Conservation (phyloP, 2,113 vertebrate genomes). For the Alethe castanea region DNA sequence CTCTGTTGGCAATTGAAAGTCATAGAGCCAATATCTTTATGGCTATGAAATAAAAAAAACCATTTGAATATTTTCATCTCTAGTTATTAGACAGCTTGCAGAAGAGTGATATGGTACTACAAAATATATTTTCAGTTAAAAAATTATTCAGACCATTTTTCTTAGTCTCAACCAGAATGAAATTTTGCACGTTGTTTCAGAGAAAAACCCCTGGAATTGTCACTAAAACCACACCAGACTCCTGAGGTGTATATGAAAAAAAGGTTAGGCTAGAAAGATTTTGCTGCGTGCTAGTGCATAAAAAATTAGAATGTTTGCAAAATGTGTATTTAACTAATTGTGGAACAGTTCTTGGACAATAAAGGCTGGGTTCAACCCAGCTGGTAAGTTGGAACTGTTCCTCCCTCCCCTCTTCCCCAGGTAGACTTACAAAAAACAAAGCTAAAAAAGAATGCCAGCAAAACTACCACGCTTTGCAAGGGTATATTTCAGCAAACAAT, state of each 20-base stretch:
- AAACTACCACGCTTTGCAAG: background rate
- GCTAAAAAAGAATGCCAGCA: background rate
- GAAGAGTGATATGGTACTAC: background rate
- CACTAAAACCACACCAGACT: background rate
- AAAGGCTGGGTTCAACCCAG: background rate
- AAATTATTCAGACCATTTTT: background rate
- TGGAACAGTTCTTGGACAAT: background rate
- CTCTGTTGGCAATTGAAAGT: background rate
- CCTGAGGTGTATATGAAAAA: background rate
- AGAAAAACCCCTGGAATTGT: background rate
- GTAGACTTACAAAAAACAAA: background rate
- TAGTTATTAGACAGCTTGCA: background rate
- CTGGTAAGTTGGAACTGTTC: background rate
- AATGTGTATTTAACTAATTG: background rate
- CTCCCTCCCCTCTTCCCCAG: background rate
- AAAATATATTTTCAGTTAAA: background rate
- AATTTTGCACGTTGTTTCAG: background rate
- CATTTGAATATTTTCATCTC: background rate
- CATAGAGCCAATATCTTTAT: background rate
- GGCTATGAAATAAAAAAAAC: background rate
- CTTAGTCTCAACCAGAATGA: background rate
- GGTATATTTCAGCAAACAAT: slow-evolving; percentile 13
- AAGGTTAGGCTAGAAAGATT: background rate
- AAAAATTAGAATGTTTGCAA: background rate
- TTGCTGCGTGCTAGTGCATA: background rate